A percentile compares a stretch with the other conserved stretches of the same genome.
These are phyloP conservation scores for Tuta absoluta DNA, from an alignment of 2,888 invertebrate genomes.

Conservation along the genomic window DNA sequence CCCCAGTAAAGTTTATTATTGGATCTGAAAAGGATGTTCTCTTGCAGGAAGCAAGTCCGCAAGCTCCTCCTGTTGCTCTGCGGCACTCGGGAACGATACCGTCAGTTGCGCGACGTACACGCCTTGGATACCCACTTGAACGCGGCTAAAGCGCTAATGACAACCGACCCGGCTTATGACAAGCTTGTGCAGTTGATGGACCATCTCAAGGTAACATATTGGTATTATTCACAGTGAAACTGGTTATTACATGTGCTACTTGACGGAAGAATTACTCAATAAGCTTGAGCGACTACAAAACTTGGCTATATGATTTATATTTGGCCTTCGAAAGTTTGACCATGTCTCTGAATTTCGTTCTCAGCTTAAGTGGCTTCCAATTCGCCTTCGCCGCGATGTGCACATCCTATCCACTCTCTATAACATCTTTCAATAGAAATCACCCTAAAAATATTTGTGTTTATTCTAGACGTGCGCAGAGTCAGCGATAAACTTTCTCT, in stretches of 20 bases:
- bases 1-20: not conserved
- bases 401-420: too few relatives aligned
- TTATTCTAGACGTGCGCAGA: too few relatives aligned
- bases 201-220: slow-evolving; percentile 86
- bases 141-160: slow-evolving; percentile 79
- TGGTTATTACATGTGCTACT: not conserved
- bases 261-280: too few relatives aligned
- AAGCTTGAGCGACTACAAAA: too few relatives aligned
- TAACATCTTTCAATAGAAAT: too few relatives aligned
- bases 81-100: slow-evolving; percentile 97
- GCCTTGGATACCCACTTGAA: slow-evolving; percentile 94
- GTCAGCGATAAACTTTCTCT: too few relatives aligned
- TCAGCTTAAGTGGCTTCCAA: too few relatives aligned
- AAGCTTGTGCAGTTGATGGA: slow-evolving; percentile 96
- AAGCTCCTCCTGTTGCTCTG: slow-evolving; percentile 95
- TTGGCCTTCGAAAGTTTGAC: too few relatives aligned
- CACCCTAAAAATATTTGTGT: too few relatives aligned
- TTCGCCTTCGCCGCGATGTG: too few relatives aligned
- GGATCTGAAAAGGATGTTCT: not conserved
- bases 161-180: slow-evolving; percentile 88
- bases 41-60: slow-evolving; percentile 90
- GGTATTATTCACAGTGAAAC: not conserved
- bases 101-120: slow-evolving; percentile 95
- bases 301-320: too few relatives aligned
- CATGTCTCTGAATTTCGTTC: too few relatives aligned